Evolutionary conservation across 2,113 vertebrate genomes (phyloP), one percentile per base, ranked within the genome.

Genomic region (Proteles cristata): DNA sequence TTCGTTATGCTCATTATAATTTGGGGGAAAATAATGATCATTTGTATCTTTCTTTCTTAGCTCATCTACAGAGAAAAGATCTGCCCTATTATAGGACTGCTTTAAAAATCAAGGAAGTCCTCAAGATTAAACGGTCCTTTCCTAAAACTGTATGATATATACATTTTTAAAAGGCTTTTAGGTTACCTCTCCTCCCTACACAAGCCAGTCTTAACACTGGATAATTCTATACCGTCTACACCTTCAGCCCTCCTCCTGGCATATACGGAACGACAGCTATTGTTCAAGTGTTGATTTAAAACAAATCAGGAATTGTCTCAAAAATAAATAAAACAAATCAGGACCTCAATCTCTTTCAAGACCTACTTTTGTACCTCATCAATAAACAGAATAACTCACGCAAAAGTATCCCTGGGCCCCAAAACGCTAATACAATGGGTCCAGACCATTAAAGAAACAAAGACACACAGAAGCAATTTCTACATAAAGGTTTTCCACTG

Each of bases 1-100:
- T 35, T 90, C 92, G 48, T 81, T 89, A 92, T 23, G n/a, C 15
- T 92, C 39, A 69, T 61, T 63, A 94, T 21, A 93, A 93, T 76
- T 2, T 76, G 74, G n/a, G 39, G 88, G 45, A 69, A 97, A 93
- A 93, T 69, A 19, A 1, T 15, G n/a, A 73, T 61, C 21, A 53
- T 65, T n/a, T 61, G 58, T 61, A 61, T 61, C 58, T 85, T 92
- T 61, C 58, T 85, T 92, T 89, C 58, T 68, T 19, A 58, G 90
- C 25, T 85, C 23, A 84, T 58, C 5, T 3, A 77, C 4, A 84
- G 88, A 63, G 21, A 15, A 15, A 35, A 80, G 35, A 48, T 88
- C 23, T 73, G 26, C 45, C 65, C 28, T 81, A 53, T 68, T 76
- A 91, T 17, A 94, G 68, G 3, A 69, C 16, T 71, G 11, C 25